Base-by-base conservation (phyloP, 2,797 vertebrate genomes). In the Arremon aurantiirostris region DNA sequence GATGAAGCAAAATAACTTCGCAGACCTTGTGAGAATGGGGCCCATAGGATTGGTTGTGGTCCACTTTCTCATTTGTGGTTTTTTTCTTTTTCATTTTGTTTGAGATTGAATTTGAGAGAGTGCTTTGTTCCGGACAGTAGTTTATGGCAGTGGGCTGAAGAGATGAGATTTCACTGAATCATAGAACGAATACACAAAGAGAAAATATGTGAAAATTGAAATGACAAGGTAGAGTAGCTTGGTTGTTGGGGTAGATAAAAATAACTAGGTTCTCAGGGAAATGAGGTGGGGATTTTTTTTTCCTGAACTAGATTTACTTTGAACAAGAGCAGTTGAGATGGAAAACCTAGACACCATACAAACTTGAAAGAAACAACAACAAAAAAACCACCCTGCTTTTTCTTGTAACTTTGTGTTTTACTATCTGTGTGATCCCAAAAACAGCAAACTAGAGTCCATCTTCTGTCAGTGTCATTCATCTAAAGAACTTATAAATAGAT, bases 191-290 rank as follows among this genome's bases (percentile, higher is more conserved):
- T 97, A 93, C 90, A 97, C 94, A 94, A 88, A 96, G 68, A 96
- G 94, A 97, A 97, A 97, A 97, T 97, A 97, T 95, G 93, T 97
- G 97, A 97, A 97, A 97, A 97, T 97, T 97, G 96, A 97, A 97
- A 97, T 97, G 96, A 95, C 96, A 97, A 94, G 95, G 92, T 96
- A 97, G 96, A 97, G 94, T 95, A 96, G 94, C 93, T 96, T 94
- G 94, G 92, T 96, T 96, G 96, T 86, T 97, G 96, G 95, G 86
- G 86, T 96, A 97, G 95, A 96, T 97, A 96, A 97, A 90, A 96
- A 97, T 95, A 90, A 96, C 91, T 91, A 85, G 87, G 81, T 94
- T 97, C 95, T 93, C 94, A 95, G 81, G 94, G 90, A 97, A 97
- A 96, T 96, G 73, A 94, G 70, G 72, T 96, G 55, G 66, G 59